Conservation (phyloP, 2,888 invertebrate species). For the Melanostoma mellinum region DNA sequence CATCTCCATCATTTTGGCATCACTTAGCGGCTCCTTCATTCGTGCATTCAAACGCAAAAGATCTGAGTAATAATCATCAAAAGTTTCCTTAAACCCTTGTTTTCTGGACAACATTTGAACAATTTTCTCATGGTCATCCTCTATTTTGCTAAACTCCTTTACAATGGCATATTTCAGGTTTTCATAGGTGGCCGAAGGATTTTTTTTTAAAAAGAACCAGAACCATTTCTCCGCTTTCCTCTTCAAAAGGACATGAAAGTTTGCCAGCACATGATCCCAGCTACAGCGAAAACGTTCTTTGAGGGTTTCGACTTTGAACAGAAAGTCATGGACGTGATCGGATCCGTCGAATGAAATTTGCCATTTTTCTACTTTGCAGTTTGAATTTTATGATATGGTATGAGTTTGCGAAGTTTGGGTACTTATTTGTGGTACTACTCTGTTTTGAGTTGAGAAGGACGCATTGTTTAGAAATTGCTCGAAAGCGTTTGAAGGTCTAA, state of each 20-base stretch:
- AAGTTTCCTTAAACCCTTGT: conserved; percentile 11
- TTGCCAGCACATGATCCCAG: conserved; percentile 1
- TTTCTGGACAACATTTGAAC: not conserved
- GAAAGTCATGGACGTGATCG: not conserved
- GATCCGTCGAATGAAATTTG: not conserved
- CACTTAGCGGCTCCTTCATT: conserved; percentile 4
- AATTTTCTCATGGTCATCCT: conserved; percentile 5
- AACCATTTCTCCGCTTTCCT: not conserved
- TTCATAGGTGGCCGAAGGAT: not conserved
- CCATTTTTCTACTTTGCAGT: not conserved
- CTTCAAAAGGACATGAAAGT: not conserved
- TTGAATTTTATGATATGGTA: not conserved
- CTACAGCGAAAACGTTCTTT: not conserved
- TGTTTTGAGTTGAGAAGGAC: no score
- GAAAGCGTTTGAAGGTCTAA: conserved; percentile 5
- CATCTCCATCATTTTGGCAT: not conserved
- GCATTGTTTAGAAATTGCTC: not conserved
- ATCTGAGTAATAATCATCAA: conserved; percentile 20
- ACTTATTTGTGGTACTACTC: not conserved
- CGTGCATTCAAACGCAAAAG: conserved; percentile 11
- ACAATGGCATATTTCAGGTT: not conserved
- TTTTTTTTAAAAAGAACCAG: not conserved
- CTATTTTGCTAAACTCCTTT: not conserved
- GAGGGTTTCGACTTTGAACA: conserved; percentile 4
- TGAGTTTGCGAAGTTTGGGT: not conserved